Evolutionary conservation across 30 jellyfish, hydroid and myxozoan species (phyloP).

Genomic region (Aurelia sp.): DNA sequence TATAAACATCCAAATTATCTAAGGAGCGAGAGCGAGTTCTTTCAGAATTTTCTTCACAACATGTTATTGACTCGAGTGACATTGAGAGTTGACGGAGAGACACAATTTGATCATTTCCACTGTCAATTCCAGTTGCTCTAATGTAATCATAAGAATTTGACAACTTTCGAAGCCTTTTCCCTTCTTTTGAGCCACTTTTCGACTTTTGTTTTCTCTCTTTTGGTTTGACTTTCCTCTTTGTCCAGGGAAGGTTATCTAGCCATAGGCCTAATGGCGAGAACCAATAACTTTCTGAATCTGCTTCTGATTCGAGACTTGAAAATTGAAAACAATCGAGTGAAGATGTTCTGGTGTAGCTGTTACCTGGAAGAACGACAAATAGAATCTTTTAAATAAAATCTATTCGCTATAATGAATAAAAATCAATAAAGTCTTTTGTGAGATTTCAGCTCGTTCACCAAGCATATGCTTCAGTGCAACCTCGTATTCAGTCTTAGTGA

Average conservation of each 20-base stretch:
- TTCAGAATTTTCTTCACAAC: neutral
- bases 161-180: neutral
- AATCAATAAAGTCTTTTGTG: too few species aligned
- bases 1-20: too few species aligned
- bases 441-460: too few species aligned
- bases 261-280: neutral
- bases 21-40: neutral
- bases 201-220: neutral
- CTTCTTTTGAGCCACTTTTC: neutral
- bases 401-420: too few species aligned
- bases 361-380: too few species aligned
- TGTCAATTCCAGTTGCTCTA: neutral
- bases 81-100: too few species aligned
- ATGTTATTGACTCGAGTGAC: neutral
- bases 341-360: too few species aligned
- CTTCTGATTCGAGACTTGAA: neutral
- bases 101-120: neutral
- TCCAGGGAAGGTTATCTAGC: conserved; percentile 26
- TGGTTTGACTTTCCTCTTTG: neutral
- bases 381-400: too few species aligned
- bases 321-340: neutral
- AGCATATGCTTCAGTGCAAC: too few species aligned
- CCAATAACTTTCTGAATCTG: conserved; percentile 3
- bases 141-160: conserved; percentile 14
- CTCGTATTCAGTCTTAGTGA: too few species aligned